Evolutionary conservation across 2,888 invertebrate genomes (phyloP).

Genomic region (Caenorhabditis becei): DNA sequence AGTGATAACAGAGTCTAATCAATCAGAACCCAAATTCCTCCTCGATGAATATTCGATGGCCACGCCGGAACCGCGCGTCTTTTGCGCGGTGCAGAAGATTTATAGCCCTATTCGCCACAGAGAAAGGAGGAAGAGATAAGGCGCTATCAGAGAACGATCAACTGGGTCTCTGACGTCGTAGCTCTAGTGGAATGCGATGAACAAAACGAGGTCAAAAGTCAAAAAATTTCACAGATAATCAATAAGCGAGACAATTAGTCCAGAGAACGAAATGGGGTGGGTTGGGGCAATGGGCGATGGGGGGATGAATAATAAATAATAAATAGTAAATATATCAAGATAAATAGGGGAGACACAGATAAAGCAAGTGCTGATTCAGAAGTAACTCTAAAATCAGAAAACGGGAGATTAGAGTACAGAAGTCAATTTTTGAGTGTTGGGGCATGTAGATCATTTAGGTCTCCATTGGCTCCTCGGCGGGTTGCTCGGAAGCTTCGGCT

Average conservation of each 20-base stretch:
- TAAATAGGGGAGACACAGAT: not conserved
- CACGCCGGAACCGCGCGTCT: constrained; percentile 40
- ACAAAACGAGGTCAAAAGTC: not conserved
- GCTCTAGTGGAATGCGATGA: not conserved
- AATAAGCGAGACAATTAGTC: not conserved
- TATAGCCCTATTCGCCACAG: constrained; percentile 11
- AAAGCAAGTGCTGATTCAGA: no score
- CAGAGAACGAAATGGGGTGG: not conserved
- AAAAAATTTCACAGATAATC: constrained; percentile 16
- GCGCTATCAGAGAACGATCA: constrained; percentile 22
- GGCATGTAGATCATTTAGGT: not conserved
- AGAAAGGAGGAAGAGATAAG: constrained; percentile 2
- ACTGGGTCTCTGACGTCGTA: not conserved
- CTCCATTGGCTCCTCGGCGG: constrained; percentile 19
- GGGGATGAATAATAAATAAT: not conserved
- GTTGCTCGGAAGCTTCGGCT: not conserved
- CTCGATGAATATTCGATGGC: not conserved
- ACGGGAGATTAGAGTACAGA: not conserved
- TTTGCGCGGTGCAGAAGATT: constrained; percentile 30
- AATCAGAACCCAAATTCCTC: constrained; percentile 3
- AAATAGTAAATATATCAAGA: constrained; percentile 1
- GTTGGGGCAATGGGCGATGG: not conserved
- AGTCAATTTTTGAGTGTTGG: no score
- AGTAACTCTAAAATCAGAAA: not conserved
- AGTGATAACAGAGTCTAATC: no score